phyloP scores from a whole-genome alignment of 92 coral and sea anemone genomes.

The Parazoanthus darwini region DNA sequence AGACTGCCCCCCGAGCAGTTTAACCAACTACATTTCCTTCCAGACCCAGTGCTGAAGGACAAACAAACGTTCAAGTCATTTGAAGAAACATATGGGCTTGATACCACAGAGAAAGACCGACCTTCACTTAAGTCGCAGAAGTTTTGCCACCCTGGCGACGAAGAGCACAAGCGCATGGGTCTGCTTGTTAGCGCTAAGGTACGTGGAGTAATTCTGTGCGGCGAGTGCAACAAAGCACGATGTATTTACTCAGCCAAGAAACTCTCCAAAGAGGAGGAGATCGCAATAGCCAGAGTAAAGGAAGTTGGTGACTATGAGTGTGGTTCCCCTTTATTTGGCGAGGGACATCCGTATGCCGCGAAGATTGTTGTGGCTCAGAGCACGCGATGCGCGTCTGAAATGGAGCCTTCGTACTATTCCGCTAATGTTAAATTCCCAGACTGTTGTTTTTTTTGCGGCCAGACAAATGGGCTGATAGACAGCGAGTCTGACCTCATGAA shows the following conservation, averaged over 20 bases:
- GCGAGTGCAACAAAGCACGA: conserved; percentile 5
- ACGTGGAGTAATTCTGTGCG: not conserved
- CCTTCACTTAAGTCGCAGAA: conserved; percentile 1
- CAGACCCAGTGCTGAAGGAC: conserved; percentile 8
- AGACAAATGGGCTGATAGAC: too few relatives aligned
- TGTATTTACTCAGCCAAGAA: not conserved
- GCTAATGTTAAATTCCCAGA: too few relatives aligned
- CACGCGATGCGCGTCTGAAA: too few relatives aligned
- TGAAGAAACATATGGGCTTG: not conserved
- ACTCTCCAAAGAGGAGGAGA: not conserved
- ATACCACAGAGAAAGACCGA: not conserved
- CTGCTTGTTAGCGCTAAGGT: conserved; percentile 8
- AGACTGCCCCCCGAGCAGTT: conserved; percentile 1
- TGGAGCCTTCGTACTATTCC: too few relatives aligned
- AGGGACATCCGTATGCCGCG: not conserved
- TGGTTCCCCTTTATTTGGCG: not conserved
- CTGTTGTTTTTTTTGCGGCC: too few relatives aligned
- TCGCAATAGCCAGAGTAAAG: not conserved
- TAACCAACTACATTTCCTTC: not conserved
- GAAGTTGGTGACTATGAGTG: conserved; percentile 1
- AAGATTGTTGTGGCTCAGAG: too few relatives aligned
- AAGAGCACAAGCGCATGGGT: not conserved
- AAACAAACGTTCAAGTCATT: not conserved
- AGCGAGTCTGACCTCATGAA: too few relatives aligned
- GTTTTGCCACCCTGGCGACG: not conserved